Evolutionary conservation across 1,140 invertebrate species (phyloP), one percentile per base, ranked within the genome.

Genomic region (Callitettix versicolor): DNA sequence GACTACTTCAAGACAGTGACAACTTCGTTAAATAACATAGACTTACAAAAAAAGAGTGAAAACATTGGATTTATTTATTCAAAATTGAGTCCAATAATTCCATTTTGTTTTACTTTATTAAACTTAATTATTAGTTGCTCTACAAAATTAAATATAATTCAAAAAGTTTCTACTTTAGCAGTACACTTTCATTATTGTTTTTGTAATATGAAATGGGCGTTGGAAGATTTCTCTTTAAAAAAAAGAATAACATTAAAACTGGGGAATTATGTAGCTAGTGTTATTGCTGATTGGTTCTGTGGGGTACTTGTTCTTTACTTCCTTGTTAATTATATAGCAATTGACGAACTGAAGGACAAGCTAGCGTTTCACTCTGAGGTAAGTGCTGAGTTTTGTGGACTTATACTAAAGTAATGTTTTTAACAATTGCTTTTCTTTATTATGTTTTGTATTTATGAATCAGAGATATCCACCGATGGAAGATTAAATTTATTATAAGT

Each of bases 281-380:
- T 49, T 5, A 33, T 49, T 30, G 30, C 4, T 12, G 47, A 49
- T 33, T 49, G 47, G 22, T 30, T 49, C 12, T 24, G 47, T 33
- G 47, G 47, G 36, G 6, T 49, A 33, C 30, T 49, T 33, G 12
- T 49, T 3, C 30, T 49, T 49, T 49, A 49, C 18, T 49, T 24
- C 24, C 7, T 26, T 17, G 36, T 49, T 12, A 49, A 18, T 33
- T 9, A 5, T 6, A 18, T 49, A 7, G 7, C 30, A 6, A 3
- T 49, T 33, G 24, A 49, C 30, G 47, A 49, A 5, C 30, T 49
- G 5, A 3, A 33, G 12, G n/a, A 49, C 6, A 33, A 15, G 11
- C 20, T 49, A 33, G 11, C 47, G 9, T 6, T 7, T 3, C n/a
- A 49, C 7, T 49, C 47, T n/a, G 47, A 49, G 47, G 47, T 49